Conservation (phyloP, 1,140 invertebrate genomes). For the Antheraea mylitta region DNA sequence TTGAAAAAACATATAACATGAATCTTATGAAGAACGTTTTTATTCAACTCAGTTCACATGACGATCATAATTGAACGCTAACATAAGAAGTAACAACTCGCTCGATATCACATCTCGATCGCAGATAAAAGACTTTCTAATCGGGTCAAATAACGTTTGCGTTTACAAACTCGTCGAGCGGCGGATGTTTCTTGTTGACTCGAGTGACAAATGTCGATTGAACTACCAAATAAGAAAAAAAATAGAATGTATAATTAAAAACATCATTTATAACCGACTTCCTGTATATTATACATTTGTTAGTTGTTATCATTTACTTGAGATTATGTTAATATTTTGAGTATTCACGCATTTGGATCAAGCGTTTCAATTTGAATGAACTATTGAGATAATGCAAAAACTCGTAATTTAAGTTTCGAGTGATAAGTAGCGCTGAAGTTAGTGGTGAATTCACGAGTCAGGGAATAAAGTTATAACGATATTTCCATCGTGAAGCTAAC, state of each 20-base stretch:
- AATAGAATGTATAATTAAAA: conserved; percentile 1
- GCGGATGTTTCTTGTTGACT: conserved; percentile 54
- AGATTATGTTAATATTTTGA: too few species aligned
- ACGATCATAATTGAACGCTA: conserved; percentile 24
- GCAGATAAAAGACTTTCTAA: conserved; percentile 59
- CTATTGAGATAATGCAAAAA: too few species aligned
- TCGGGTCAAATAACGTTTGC: conserved; percentile 59
- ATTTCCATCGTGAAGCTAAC: too few species aligned
- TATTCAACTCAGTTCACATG: conserved; percentile 16
- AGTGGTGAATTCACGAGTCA: too few species aligned
- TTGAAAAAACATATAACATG: not conserved
- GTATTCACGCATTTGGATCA: too few species aligned
- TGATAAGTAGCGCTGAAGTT: too few species aligned
- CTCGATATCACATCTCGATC: conserved; percentile 56
- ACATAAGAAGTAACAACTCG: conserved; percentile 30
- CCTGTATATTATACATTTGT: not conserved
- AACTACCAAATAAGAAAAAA: conserved; percentile 26
- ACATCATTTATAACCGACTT: not conserved
- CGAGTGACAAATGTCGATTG: conserved; percentile 39
- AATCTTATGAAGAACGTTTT: not conserved
- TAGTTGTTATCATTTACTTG: not conserved
- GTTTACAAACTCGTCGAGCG: conserved; percentile 56
- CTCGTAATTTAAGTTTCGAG: too few species aligned
- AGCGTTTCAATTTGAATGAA: too few species aligned
- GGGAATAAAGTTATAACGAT: too few species aligned